Base-by-base conservation (phyloP, 2,888 invertebrate genomes). In the Loripinus fragilis region DNA sequence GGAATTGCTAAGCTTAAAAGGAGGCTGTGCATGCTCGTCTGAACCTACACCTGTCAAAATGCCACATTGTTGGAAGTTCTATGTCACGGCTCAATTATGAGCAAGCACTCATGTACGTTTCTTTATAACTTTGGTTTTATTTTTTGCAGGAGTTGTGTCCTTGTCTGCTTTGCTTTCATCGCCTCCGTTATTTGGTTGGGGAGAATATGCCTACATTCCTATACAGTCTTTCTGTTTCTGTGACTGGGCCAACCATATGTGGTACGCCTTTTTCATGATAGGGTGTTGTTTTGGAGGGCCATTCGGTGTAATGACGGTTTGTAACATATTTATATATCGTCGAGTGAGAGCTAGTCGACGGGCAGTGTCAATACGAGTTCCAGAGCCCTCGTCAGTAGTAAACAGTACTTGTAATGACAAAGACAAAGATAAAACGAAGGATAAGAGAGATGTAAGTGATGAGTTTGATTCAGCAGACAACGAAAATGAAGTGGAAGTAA, bases 221-320 rank as follows among this genome's bases (percentile, higher is more conserved):
- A 77, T 78, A 15, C 90, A 91, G 64, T 89, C 86, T 1, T 89
- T 91, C 80, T 92, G 92, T 73, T 92, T 91, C 81, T 91, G 91
- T 79, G 76, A 88, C 15, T 92, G 92, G 92, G 78, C 76, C 2
- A 81, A 86, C 45, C 85, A 89, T 17, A 71, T 81, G 48, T 85
- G 89, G 17, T 92, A 91, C 76, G 90, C 92, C 15, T 83, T 90
- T 83, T 91, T 91, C 79, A 92, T 92, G 91, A 88, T 91, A 8
- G 81, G 81, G 0, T 81, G 86, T 28, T 92, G 92, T 74, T 92
- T 92, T 73, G 90, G 90, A 15, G 87, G 88, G 25, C 91, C 92
- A 0, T 90, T 87, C 50, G 52, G 80, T 10, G 88, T 90, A 20
- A 92, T 92, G 92, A 83, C 88, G 0, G 81, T 89, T 38, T 91